Evolutionary conservation across 2,797 vertebrate genomes (phyloP).

Genomic region (Remorina albescens): DNA sequence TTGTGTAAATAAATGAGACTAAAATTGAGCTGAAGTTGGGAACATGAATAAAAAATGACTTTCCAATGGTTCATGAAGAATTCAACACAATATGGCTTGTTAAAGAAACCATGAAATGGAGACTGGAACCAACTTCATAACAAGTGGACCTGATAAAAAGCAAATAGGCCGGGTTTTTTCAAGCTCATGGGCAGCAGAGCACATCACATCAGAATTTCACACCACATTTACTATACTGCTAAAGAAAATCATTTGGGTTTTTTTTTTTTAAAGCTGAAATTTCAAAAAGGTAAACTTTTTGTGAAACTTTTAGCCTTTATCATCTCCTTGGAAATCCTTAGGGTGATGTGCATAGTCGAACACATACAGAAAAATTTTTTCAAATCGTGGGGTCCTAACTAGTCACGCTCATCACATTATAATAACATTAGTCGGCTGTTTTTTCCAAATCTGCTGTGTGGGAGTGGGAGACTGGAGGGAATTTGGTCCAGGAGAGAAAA

Average conservation of each 20-base stretch:
- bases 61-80: slow-evolving; percentile 34
- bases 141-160: slow-evolving; percentile 59
- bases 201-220: slow-evolving; percentile 54
- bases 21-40: slow-evolving; percentile 48
- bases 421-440: slow-evolving; percentile 64
- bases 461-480: slow-evolving; percentile 59
- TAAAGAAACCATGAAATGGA: slow-evolving; percentile 68
- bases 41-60: slow-evolving; percentile 60
- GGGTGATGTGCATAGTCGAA: slow-evolving; percentile 28
- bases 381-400: slow-evolving; percentile 55
- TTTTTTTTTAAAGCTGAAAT: slow-evolving; percentile 13
- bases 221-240: slow-evolving; percentile 50
- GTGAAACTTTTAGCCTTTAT: slow-evolving; percentile 46
- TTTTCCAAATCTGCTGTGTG: slow-evolving; percentile 60
- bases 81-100: slow-evolving; percentile 60
- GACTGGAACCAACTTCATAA: slow-evolving; percentile 61
- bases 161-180: slow-evolving; percentile 54
- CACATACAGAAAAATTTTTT: slow-evolving; percentile 55
- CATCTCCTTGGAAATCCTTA: slow-evolving; percentile 38
- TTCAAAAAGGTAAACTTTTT: slow-evolving; percentile 47
- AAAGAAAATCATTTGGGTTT: slow-evolving; percentile 23
- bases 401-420: slow-evolving; percentile 70
- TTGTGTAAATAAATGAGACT: slow-evolving; percentile 26
- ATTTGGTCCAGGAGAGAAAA: slow-evolving; percentile 57
- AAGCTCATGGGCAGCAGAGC: slow-evolving; percentile 42